These are phyloP conservation scores for Coecobrya sp. DNA, from an alignment of 2,888 invertebrate genomes.

Conservation along the genomic window DNA sequence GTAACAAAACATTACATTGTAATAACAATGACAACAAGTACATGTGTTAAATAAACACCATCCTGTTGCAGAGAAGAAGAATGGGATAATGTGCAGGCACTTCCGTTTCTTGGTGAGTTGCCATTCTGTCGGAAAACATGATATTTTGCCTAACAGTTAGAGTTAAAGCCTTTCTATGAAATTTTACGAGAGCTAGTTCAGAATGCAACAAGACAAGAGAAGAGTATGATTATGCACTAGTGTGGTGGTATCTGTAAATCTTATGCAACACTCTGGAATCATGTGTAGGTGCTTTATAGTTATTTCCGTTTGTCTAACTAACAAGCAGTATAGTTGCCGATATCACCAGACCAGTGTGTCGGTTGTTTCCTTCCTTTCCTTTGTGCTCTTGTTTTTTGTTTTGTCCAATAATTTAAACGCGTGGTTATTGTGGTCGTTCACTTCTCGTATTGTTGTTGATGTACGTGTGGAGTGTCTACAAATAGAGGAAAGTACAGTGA, in stretches of 20 bases:
- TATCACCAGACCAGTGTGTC: too few species aligned
- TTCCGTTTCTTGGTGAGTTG: neutral
- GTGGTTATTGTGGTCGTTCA: neutral
- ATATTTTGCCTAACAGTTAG: neutral
- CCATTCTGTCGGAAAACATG: neutral
- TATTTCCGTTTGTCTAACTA: too few species aligned
- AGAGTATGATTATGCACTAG: neutral
- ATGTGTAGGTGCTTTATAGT: neutral
- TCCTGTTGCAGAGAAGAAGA: neutral
- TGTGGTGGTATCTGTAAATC: neutral
- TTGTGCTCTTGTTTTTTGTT: neutral
- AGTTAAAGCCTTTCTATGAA: neutral
- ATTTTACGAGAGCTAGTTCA: neutral
- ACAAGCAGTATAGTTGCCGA: too few species aligned
- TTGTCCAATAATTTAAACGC: neutral
- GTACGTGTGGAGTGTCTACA: neutral
- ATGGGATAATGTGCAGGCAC: neutral
- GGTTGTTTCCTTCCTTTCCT: too few species aligned
- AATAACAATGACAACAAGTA: neutral
- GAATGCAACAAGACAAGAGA: neutral
- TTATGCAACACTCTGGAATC: too few species aligned
- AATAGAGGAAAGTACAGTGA: neutral
- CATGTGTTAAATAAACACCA: neutral
- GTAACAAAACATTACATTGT: neutral
- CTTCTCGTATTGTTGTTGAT: neutral